Conservation (phyloP, 1,140 invertebrate species). For the Melipona quadrifasciata region DNA sequence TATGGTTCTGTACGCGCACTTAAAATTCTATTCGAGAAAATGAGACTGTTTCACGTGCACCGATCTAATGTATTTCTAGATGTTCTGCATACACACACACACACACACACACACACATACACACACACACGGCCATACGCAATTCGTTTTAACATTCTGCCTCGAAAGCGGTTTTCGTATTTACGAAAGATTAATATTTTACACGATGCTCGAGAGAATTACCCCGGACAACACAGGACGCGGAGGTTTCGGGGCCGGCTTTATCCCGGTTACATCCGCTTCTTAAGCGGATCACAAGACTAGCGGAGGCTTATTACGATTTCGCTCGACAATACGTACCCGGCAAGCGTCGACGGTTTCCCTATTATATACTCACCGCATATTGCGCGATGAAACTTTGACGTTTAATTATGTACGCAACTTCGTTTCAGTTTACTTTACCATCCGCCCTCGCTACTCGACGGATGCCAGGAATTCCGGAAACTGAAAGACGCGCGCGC, state of each 20-base stretch:
- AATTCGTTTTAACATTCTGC: neutral
- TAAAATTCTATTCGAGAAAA: neutral
- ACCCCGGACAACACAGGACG: neutral
- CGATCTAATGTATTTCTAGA: neutral
- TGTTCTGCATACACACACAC: too few species aligned
- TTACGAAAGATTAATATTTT: slow-evolving; percentile 15
- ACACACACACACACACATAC: too few species aligned
- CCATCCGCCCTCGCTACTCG: slow-evolving; percentile 45
- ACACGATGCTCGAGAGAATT: slow-evolving; percentile 16
- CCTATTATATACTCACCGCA: slow-evolving; percentile 57
- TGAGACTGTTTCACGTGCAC: neutral
- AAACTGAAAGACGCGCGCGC: slow-evolving; percentile 10
- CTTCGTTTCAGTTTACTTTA: slow-evolving; percentile 73
- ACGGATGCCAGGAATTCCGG: slow-evolving; percentile 20
- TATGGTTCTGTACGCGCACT: neutral
- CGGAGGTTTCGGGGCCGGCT: slow-evolving; percentile 2
- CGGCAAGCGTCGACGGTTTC: slow-evolving; percentile 43
- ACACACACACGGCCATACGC: too few species aligned
- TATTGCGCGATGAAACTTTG: slow-evolving; percentile 70
- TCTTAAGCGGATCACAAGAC: slow-evolving; percentile 34
- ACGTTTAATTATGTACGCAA: slow-evolving; percentile 78
- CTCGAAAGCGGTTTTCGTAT: neutral
- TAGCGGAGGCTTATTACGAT: slow-evolving; percentile 62
- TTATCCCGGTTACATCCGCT: slow-evolving; percentile 22
- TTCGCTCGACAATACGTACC: slow-evolving; percentile 60